Evolutionary conservation across 1,140 invertebrate species (phyloP), one percentile per base, ranked within the genome.

Genomic region (Drosophila navojoa): DNA sequence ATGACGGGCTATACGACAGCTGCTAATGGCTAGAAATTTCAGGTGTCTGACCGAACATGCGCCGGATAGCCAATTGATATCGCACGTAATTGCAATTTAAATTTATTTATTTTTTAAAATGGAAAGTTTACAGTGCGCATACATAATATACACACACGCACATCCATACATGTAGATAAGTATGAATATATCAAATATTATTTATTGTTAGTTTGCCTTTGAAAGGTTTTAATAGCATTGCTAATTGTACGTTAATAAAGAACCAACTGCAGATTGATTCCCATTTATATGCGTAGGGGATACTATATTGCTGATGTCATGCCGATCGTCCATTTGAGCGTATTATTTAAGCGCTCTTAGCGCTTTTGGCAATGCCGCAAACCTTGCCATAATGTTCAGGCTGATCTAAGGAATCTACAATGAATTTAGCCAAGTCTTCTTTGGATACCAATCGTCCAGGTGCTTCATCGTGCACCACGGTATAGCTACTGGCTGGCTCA

Each of bases 361-460:
- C 70, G 2, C 63, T 86, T 54, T 94, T 94, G n/a, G 93, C 93
- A 60, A 96, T 94, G 19, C 95, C 96, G 76, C 95, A 94, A 32
- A 95, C 90, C 86, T 94, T 94, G 63, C 95, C 93, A 90, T 95
- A 95, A 92, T 96, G 94, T 76, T 96, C 94, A 3, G 95, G 92
- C 68, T 95, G 93, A 29, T 92, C 90, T 25, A 97, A 92, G 45
- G 94, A 93, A 54, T 96, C 95, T 0, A 97, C 93, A 61, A 97
- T 93, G 91, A 97, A 97, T 69, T 94, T 93, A 4, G 95, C 96
- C 40, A 97, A 93, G 90, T 96, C 95, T 90, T 94, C 92, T 76
- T 97, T 97, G 1, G 96, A 96, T 35, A 97, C 94, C 38, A 93
- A 89, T 6, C 94, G 93, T 15, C 95, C 95, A 3, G 95, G 95